These are phyloP conservation scores for Callinectes sapidus DNA, from an alignment of 2,888 invertebrate species.

Conservation along the genomic window DNA sequence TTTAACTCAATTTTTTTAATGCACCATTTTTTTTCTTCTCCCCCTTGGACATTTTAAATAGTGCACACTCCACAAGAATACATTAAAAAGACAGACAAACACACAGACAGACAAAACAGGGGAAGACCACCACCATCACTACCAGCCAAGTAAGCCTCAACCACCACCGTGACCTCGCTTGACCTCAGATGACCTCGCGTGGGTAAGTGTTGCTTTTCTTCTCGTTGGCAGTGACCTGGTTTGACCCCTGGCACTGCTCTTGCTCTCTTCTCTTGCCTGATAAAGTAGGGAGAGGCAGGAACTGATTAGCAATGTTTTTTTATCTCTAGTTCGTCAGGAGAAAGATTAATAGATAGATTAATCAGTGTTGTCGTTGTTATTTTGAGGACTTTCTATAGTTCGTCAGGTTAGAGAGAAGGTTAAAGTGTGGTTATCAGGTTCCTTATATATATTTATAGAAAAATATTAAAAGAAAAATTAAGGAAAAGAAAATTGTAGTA, in stretches of 20 bases:
- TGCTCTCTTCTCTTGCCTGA: neutral
- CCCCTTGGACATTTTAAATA: no score
- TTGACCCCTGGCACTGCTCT: neutral
- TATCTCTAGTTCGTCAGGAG: no score
- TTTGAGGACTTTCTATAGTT: no score
- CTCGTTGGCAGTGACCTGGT: constrained; percentile 34
- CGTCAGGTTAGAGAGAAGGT: no score
- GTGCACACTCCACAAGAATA: no score
- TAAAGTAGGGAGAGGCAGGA: neutral
- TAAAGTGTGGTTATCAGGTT: no score
- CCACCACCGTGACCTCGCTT: neutral
- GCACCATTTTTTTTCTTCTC: no score
- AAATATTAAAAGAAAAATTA: neutral
- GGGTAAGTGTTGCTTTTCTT: constrained; percentile 65
- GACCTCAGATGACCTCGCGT: constrained; percentile 3
- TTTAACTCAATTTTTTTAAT: neutral
- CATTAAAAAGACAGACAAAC: neutral
- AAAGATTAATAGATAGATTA: no score
- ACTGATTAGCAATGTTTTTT: neutral
- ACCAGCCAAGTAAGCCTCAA: neutral
- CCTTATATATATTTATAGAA: neutral
- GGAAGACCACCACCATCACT: constrained; percentile 26
- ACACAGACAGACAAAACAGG: neutral
- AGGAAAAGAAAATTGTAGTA: neutral
- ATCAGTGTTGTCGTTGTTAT: no score